phyloP scores from a whole-genome alignment of 1,140 invertebrate genomes.

The Subanguina moxae region DNA sequence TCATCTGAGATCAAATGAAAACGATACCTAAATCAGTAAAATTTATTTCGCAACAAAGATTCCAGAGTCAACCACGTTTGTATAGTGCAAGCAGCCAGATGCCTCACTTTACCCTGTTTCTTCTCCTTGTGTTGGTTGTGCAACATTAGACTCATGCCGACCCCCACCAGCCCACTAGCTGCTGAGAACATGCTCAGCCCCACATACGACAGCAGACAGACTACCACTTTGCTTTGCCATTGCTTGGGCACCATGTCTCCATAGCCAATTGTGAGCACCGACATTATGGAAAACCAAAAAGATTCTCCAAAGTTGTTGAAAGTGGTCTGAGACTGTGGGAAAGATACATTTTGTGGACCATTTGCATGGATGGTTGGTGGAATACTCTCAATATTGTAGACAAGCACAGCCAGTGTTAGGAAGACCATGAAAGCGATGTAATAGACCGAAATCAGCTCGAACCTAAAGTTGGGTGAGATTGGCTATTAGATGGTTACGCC shows the following conservation, averaged over 20 bases:
- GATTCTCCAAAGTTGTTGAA: constrained; percentile 34
- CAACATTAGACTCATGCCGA: constrained; percentile 47
- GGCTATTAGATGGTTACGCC: too few species aligned
- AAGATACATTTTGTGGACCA: too few species aligned
- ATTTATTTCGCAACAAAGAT: background rate
- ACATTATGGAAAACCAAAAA: constrained; percentile 45
- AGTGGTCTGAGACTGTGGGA: constrained; percentile 12
- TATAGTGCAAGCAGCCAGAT: constrained; percentile 41
- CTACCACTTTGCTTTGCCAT: constrained; percentile 41
- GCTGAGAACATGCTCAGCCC: constrained; percentile 47
- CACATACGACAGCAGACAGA: constrained; percentile 38
- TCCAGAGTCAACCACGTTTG: constrained; percentile 35
- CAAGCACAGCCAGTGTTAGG: constrained; percentile 28
- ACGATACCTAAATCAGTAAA: constrained; percentile 16
- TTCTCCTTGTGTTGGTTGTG: constrained; percentile 31
- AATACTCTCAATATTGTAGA: constrained; percentile 31
- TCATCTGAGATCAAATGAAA: constrained; percentile 18
- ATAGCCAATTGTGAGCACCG: constrained; percentile 28
- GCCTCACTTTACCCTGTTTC: constrained; percentile 37
- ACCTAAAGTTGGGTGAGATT: background rate
- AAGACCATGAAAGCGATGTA: constrained; percentile 49
- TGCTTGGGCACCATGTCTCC: constrained; percentile 46
- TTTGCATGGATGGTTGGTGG: too few species aligned
- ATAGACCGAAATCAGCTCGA: constrained; percentile 40
- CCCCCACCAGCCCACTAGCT: constrained; percentile 41